Evolutionary conservation across 2,888 invertebrate species (phyloP), one percentile per base, ranked within the genome.

Genomic region (Pilophorus perplexus): DNA sequence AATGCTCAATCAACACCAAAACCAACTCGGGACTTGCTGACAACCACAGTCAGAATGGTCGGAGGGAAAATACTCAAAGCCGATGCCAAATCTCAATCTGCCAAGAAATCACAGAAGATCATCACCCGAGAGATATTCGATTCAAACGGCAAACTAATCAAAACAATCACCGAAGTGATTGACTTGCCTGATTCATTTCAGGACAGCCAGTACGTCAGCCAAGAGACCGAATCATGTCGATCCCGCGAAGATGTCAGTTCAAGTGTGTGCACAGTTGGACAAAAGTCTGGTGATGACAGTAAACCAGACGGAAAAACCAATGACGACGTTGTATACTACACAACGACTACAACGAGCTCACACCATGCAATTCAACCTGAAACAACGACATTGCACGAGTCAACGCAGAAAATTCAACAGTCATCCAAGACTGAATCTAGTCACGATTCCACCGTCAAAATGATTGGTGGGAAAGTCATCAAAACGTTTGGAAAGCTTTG

Each of bases 401-500:
- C n/a, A n/a, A n/a, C n/a, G n/a, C n/a, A n/a, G n/a, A n/a, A n/a
- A n/a, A 18, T 18, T 44, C 46, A 46, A 14, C 22, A 2, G 14
- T 1, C 23, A 23, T 46, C 46, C 1, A 25, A 22, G 20, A 46
- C 22, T 10, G 10, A 23, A 10, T 20, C 22, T 12, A 23, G 23
- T 23, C 23, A 59, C 10, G 23, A 46, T 10, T 48, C 62, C 3
- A 48, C 44, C 12, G 62, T 62, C 8, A 27, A 12, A 14, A 27
- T 62, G n/a, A 67, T 55, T 40, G 69, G 67, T 25, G 69, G 69
- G 1, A 69, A 69, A 59, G 54, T 67, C 2, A 59, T 69, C 37
- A 69, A 59, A 67, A 67, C 59, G 16, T 40, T 59, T 44, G 38
- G 40, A 6, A 59, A 59, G 14, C 40, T 59, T 12, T 59, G 40